Evolutionary conservation across 2,113 vertebrate species (phyloP).

Genomic region (Phainopepla nitens): DNA sequence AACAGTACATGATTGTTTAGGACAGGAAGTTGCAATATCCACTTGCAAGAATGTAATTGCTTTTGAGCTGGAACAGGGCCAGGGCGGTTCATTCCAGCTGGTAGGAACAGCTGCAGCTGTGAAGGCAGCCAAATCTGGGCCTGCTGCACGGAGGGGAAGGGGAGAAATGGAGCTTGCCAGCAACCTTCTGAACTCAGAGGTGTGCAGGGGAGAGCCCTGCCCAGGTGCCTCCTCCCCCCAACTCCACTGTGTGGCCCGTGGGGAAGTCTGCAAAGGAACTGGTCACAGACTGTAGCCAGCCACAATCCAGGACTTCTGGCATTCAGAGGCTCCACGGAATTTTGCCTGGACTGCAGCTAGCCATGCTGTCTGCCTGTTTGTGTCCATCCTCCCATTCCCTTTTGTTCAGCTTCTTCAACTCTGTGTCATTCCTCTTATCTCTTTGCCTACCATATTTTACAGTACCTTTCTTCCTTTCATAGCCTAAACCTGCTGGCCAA

Average conservation of each 20-base stretch:
- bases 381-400: neutral
- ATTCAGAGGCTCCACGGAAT: neutral
- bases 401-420: neutral
- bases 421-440: neutral
- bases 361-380: neutral
- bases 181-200: conserved; percentile 60
- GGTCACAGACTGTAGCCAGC: neutral
- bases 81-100: conserved; percentile 62
- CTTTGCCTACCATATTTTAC: neutral
- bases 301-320: neutral
- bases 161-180: neutral
- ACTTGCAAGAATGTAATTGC: conserved; percentile 66
- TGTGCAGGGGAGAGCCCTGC: conserved; percentile 4
- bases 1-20: conserved; percentile 64
- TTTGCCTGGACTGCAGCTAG: neutral
- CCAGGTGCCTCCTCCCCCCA: neutral
- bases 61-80: conserved; percentile 41
- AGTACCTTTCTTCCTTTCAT: neutral
- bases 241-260: rapidly evolving
- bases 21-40: conserved; percentile 67
- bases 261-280: neutral
- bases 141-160: neutral
- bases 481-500: neutral
- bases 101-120: conserved; percentile 58
- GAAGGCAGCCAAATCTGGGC: neutral